Evolutionary conservation across 30 jellyfish, hydroid and myxozoan genomes (phyloP), one percentile per base, ranked within the genome.

Genomic region (Sanderia malayensis): DNA sequence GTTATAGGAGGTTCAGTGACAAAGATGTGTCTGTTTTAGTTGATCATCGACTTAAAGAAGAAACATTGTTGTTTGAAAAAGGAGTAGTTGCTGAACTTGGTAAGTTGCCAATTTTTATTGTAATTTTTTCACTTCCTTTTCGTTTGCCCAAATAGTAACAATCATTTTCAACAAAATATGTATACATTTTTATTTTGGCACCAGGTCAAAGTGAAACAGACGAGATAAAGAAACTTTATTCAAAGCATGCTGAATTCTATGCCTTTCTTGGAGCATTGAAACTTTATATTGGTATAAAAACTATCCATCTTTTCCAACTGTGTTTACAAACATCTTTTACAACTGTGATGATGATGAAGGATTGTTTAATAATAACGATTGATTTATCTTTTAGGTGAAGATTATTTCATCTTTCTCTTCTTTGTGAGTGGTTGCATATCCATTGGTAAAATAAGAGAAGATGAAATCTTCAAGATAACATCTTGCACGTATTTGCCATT

Each of bases 261-360:
- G 95, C 87, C 46, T 83, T 94, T 61, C 72, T 90, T 25, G 98
- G 98, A 21, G 95, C 90, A 19, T 27, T 90, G 65, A 84, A 79
- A 33, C 81, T 90, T 23, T 58, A 76, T 64, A 79, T 90, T 27
- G 98, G 98, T 83, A 78, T n/a, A 93, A 13, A 37, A 37, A 37
- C 11, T 37, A 11, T 37, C 11, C 11, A n/a, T n/a, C n/a, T n/a
- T n/a, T n/a, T n/a, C n/a, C n/a, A n/a, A n/a, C n/a, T n/a, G n/a
- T n/a, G n/a, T n/a, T n/a, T n/a, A n/a, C n/a, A n/a, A n/a, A n/a
- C n/a, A n/a, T n/a, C n/a, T n/a, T n/a, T n/a, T n/a, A n/a, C n/a
- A n/a, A n/a, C n/a, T n/a, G n/a, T n/a, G n/a, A n/a, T n/a, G n/a
- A n/a, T n/a, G n/a, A n/a, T n/a, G n/a, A n/a, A n/a, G n/a, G n/a